A percentile compares a stretch with the other conserved stretches of the same genome.
These are phyloP conservation scores for Labroides dimidiatus DNA, from an alignment of 2,797 vertebrate species.

Conservation along the genomic window DNA sequence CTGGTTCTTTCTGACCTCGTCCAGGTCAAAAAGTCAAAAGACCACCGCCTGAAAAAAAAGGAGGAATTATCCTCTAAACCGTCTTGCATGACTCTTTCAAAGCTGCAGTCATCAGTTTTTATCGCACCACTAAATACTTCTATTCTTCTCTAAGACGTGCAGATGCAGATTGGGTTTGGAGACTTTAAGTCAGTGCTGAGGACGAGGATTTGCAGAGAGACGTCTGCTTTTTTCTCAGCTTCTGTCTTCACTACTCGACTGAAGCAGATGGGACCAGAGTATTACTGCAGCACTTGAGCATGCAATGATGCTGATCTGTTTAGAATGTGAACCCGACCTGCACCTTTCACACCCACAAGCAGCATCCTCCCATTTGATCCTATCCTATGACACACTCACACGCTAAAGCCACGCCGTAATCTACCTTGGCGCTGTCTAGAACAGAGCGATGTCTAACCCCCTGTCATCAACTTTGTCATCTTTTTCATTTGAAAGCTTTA, in stretches of 20 bases:
- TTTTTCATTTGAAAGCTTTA: constrained; percentile 45
- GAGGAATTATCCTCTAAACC: constrained; percentile 61
- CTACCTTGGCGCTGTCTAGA: constrained; percentile 58
- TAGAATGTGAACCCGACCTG: constrained; percentile 77
- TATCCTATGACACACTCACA: constrained; percentile 55
- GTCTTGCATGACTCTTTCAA: constrained; percentile 41
- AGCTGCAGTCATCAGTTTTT: constrained; percentile 58
- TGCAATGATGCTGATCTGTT: constrained; percentile 71
- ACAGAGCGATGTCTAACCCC: constrained; percentile 33
- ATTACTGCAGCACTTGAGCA: constrained; percentile 72
- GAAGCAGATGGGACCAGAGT: constrained; percentile 63
- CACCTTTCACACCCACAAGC: constrained; percentile 66
- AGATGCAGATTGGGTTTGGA: constrained; percentile 59
- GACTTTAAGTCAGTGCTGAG: constrained; percentile 53
- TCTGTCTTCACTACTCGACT: constrained; percentile 39
- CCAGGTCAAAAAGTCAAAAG: constrained; percentile 64
- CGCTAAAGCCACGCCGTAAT: constrained; percentile 56
- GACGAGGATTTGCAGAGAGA: constrained; percentile 62
- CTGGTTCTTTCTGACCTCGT: constrained; percentile 47
- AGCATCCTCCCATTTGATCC: constrained; percentile 53
- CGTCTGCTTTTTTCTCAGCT: constrained; percentile 3
- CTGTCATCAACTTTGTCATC: constrained; percentile 28
- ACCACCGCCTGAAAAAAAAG: constrained; percentile 46
- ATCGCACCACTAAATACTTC: constrained; percentile 64
- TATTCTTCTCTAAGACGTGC: constrained; percentile 66